Conservation (phyloP, 1,140 invertebrate genomes). For the Adelges cooleyi region DNA sequence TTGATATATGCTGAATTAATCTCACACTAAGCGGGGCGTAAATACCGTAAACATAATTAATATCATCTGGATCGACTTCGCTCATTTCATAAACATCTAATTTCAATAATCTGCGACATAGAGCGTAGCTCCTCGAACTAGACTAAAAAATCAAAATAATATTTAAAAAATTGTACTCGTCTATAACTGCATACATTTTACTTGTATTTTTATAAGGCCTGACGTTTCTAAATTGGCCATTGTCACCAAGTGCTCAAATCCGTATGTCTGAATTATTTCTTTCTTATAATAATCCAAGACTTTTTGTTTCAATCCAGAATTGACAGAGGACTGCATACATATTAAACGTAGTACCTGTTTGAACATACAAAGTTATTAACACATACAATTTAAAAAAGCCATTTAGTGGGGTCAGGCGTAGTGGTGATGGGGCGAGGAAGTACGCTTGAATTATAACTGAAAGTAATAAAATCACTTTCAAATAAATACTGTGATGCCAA, state of each 20-base stretch:
- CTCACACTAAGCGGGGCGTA: slow-evolving; percentile 89
- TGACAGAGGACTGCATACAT: slow-evolving; percentile 75
- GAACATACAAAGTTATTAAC: no score
- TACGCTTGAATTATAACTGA: no score
- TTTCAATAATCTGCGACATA: slow-evolving; percentile 50
- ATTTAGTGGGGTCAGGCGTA: no score
- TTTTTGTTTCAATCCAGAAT: slow-evolving; percentile 82
- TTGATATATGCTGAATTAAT: slow-evolving; percentile 63
- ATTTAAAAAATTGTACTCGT: no score
- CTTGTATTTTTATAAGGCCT: slow-evolving; percentile 63
- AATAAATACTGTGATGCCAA: no score
- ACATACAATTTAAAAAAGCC: no score
- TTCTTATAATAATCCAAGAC: slow-evolving; percentile 83
- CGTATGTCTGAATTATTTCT: slow-evolving; percentile 85
- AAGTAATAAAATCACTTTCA: no score
- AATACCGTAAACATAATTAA: slow-evolving; percentile 84
- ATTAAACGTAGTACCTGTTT: slow-evolving; percentile 67
- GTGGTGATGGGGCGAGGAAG: no score
- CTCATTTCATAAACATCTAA: slow-evolving; percentile 78
- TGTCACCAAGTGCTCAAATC: slow-evolving; percentile 70
- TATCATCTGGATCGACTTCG: slow-evolving; percentile 69
- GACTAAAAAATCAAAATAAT: no score
- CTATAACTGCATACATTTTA: slow-evolving; percentile 29
- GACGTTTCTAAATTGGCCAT: slow-evolving; percentile 79
- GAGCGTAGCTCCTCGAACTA: slow-evolving; percentile 18